phyloP scores from a whole-genome alignment of 1,140 invertebrate genomes.

The Dysdera silvatica region DNA sequence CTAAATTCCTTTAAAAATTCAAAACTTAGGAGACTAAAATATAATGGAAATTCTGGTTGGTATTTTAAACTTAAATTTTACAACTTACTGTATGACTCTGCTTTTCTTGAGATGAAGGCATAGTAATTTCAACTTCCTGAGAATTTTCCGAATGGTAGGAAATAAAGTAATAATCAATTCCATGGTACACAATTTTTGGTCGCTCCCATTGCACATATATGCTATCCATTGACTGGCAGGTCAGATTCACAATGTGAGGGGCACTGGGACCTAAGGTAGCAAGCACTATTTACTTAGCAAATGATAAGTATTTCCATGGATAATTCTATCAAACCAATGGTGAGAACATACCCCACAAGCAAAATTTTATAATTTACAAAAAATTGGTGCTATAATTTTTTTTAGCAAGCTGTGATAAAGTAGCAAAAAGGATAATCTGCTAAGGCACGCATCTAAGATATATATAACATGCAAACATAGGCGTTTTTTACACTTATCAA shows the following conservation, averaged over 20 bases:
- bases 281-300: too few species aligned
- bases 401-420: too few species aligned
- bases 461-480: too few species aligned
- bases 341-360: too few species aligned
- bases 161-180: conserved; percentile 69
- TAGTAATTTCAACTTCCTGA: conserved; percentile 53
- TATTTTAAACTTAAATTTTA: background rate
- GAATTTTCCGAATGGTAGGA: conserved; percentile 54
- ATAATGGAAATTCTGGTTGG: background rate
- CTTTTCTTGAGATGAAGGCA: conserved; percentile 45
- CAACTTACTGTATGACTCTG: conserved; percentile 30
- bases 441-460: too few species aligned
- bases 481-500: too few species aligned
- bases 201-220: conserved; percentile 71
- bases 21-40: background rate
- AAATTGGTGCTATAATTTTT: too few species aligned
- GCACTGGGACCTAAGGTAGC: conserved; percentile 53
- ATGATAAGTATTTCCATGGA: too few species aligned
- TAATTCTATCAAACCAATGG: too few species aligned
- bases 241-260: conserved; percentile 72
- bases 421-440: too few species aligned
- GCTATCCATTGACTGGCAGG: conserved; percentile 62
- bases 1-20: background rate
- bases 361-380: too few species aligned
- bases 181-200: conserved; percentile 58